These are phyloP conservation scores for Upupa epops DNA, from an alignment of 2,113 vertebrate species.

Conservation along the genomic window DNA sequence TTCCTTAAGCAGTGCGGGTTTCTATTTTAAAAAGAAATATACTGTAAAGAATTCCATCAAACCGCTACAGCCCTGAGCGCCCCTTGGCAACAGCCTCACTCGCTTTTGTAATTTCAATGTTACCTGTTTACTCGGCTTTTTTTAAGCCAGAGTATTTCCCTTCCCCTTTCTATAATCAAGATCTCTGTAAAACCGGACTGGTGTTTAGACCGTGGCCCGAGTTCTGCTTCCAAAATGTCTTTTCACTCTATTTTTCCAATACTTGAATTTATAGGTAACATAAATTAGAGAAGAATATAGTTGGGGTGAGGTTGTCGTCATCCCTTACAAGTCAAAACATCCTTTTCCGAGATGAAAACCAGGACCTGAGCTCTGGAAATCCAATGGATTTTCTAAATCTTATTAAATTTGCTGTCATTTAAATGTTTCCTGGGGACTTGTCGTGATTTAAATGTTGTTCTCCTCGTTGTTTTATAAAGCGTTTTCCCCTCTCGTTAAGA, in stretches of 20 bases:
- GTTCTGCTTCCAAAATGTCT: neutral
- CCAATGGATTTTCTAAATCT: constrained; percentile 12
- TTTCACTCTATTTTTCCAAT: neutral
- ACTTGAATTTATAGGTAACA: constrained; percentile 5
- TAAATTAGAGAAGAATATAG: neutral
- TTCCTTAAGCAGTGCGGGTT: constrained; percentile 43
- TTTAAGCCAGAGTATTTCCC: neutral
- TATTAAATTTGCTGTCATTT: constrained; percentile 17
- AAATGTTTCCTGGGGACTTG: neutral
- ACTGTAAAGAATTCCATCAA: constrained; percentile 64
- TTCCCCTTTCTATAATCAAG: neutral
- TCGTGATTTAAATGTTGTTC: neutral
- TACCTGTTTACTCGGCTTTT: constrained; percentile 32
- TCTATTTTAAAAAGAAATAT: constrained; percentile 59
- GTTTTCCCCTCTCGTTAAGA: constrained; percentile 57
- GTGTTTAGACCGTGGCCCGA: neutral
- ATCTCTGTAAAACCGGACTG: neutral
- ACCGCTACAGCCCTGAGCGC: constrained; percentile 28
- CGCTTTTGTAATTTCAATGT: constrained; percentile 45
- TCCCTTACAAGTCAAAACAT: constrained; percentile 9
- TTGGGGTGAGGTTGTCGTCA: neutral
- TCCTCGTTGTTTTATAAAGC: neutral
- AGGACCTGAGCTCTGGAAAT: neutral
- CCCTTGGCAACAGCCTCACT: constrained; percentile 35
- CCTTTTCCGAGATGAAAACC: constrained; percentile 10